Base-by-base conservation (phyloP, 1,140 invertebrate species). In the Bathynomus jamesi region DNA sequence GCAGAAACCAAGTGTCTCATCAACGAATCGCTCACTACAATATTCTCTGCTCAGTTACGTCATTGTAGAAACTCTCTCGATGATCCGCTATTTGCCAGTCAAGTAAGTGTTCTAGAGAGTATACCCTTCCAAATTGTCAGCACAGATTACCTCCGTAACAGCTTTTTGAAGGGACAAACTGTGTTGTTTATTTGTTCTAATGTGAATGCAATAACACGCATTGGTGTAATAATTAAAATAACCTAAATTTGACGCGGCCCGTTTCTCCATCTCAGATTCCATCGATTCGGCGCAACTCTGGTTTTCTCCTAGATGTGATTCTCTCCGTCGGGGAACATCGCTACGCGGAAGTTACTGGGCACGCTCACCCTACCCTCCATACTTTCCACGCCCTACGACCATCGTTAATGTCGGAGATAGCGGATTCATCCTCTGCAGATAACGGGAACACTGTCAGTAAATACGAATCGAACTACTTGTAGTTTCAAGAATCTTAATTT, bases 1-100 rank as follows among this genome's bases (percentile, higher is more conserved):
- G 83, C 85, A 1, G 88, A 91, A 79, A 83, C 89, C 62, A 83
- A 89, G 68, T 80, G 84, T 63, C 82, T 86, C 1, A 86, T 92
- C 32, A 87, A 87, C 69, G 83, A 85, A 32, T 84, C 87, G 11
- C 81, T 92, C 11, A 82, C 85, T 60, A 85, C 86, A 30, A 86
- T 91, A 7, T 87, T 91, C 79, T 82, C 84, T 60, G 84, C 87
- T 21, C 89, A 92, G 80, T 79, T 91, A 29, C 83, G 84, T 67
- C 87, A 90, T 80, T 81, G 91, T 28, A 84, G 86, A 65, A 75
- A 81, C 24, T 86, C 89, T 0, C 80, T 89, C 8, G 81, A 82
- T 27, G 85, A 85, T 78, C 84, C 85, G 28, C 84, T 85, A 73
- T 84, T 87, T 24, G 82, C 84, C 71, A 80, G 82, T 66, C 86